Evolutionary conservation across 2,113 vertebrate species (phyloP), one percentile per base, ranked within the genome.

Genomic region (Caloenas nicobarica): DNA sequence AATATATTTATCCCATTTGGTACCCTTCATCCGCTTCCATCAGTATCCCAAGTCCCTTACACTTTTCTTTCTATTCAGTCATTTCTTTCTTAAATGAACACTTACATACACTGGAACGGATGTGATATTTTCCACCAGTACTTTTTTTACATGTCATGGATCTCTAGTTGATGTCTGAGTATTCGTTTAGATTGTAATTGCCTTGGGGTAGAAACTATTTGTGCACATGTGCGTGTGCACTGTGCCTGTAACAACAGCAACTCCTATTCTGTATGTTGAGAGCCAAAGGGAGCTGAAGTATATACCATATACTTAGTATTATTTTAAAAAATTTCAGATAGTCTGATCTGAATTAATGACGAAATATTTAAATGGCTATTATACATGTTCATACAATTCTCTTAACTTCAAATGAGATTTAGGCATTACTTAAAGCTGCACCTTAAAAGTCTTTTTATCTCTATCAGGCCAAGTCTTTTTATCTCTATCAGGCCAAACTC

Each of bases 381-480:
- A 46, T 46, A 17, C 3, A 3, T n/a, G 48, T 71, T 87, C 25
- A 23, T 53, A 21, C 40, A 65, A 23, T 89, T 81, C 26, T 33
- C 69, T 60, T 64, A 57, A 76, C n/a, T 78, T 79, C 31, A 71
- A 69, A 81, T 72, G 34, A 76, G 29, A 78, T 69, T 78, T 85
- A 64, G 53, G 22, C n/a, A 65, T 85, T 92, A 44, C 40, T 87
- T 85, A 57, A 74, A 85, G 26, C 58, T 95, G 65, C 13, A 57
- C 38, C 34, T 79, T 87, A 54, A 28, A 78, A 89, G 48, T 36
- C 7, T 51, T 87, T 89, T 85, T 69, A 65, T 87, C 54, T 87
- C 78, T 79, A n/a, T n/a, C n/a, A n/a, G n/a, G n/a, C n/a, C n/a
- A 78, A 89, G 48, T 36, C 7, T 51, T 87, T 89, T 85, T 69